Conservation (phyloP, 2,797 vertebrate genomes). For the Alectoris magna region DNA sequence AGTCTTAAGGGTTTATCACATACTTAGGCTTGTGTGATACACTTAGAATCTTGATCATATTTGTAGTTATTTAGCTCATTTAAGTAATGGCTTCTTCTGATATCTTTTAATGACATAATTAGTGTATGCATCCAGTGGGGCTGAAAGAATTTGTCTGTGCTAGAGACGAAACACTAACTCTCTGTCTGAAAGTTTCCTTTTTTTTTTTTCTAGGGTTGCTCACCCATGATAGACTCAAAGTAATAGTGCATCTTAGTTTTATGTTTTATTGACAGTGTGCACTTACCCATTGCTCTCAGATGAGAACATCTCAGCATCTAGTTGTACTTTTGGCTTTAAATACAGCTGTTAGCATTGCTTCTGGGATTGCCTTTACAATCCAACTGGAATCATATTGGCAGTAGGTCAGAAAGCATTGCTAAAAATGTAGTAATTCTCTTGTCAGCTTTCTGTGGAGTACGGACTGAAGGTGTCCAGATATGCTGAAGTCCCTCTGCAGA, state of each 20-base stretch:
- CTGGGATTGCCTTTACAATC: not conserved
- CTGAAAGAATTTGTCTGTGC: not conserved
- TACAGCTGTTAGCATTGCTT: not conserved
- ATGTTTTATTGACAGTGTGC: not conserved
- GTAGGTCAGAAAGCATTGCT: constrained; percentile 1
- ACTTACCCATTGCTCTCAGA: not conserved
- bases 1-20: fast-evolving
- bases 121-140: not conserved
- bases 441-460: not conserved
- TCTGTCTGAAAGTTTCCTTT: not conserved
- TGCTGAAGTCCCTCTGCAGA: not conserved
- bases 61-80: not conserved
- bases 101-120: not conserved
- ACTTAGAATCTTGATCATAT: not conserved
- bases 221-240: constrained; percentile 10
- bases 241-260: constrained; percentile 7
- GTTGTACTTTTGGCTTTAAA: not conserved
- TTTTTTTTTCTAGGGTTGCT: not conserved
- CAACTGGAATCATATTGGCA: not conserved
- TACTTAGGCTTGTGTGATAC: not conserved
- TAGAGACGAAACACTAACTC: not conserved
- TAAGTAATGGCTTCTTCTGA: not conserved
- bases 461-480: not conserved
- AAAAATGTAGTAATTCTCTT: not conserved
- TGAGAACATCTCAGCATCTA: not conserved